phyloP scores from a whole-genome alignment of 2,888 invertebrate species.

The Sylvicola fuscatus region DNA sequence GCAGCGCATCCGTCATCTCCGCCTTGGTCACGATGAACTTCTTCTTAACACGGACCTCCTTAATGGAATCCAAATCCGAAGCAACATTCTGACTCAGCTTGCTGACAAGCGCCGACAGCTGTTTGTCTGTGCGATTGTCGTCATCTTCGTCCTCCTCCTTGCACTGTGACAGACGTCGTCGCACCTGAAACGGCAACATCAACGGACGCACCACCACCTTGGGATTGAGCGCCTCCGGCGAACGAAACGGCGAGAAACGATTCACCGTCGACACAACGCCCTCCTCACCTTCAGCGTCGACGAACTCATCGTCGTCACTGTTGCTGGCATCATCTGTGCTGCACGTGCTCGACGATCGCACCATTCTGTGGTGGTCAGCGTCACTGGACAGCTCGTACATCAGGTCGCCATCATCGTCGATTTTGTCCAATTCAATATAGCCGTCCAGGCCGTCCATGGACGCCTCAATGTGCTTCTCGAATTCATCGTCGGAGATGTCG shows the following conservation, averaged over 20 bases:
- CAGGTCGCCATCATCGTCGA: conserved; percentile 5
- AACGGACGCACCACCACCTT: conserved; percentile 16
- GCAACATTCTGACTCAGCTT: not conserved
- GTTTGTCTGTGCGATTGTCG: conserved; percentile 10
- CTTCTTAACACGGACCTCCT: conserved; percentile 25
- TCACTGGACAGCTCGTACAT: not conserved
- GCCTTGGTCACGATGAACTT: conserved; percentile 33
- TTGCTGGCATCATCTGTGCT: not conserved
- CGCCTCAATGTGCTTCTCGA: conserved; percentile 20
- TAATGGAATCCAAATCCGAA: not conserved
- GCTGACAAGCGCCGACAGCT: not conserved
- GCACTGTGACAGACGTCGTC: conserved; percentile 57
- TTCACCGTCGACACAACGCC: not conserved
- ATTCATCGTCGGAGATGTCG: conserved; percentile 12
- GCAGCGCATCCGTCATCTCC: conserved; percentile 3
- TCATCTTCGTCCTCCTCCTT: conserved; percentile 70
- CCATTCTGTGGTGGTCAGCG: too few relatives aligned
- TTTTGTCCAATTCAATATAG: conserved; percentile 5
- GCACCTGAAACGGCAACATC: conserved; percentile 33
- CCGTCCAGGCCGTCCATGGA: conserved; percentile 22
- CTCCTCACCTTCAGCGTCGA: conserved; percentile 1
- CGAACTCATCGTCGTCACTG: not conserved
- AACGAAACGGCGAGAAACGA: conserved; percentile 1
- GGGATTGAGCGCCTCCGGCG: conserved; percentile 13
- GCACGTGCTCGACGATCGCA: not conserved